Base-by-base conservation (phyloP, 1,140 invertebrate species). In the Zaprionus ornatus region DNA sequence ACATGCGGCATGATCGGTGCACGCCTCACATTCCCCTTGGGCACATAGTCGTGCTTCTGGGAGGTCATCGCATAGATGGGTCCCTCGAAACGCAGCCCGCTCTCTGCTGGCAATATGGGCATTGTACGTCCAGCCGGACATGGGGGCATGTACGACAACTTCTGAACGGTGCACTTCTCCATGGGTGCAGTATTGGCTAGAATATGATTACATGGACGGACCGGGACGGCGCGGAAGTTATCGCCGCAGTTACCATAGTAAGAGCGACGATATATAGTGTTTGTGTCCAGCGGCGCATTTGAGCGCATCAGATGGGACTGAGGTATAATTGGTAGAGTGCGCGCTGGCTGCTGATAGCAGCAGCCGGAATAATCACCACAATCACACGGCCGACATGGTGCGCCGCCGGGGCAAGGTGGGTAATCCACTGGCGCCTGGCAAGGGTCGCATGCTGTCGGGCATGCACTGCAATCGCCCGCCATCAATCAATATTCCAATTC, bases 61-160 rank as follows among this genome's bases (percentile, higher is more conserved):
- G 95, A 96, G 4, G 96, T 96, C 66, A 95, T 92, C 65, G 95
- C 94, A 90, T 96, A 95, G 92, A 96, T 95, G 21, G 96, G 95
- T 4, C 96, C 96, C 86, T 94, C 93, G 5, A 95, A 93, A 3
- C 86, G 82, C 45, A 92, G 29, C 0, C 86, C 86, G 32, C 83
- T 91, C 35, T 78, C 76, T 57, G 73, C 67, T 23, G 92, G 92
- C 4, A 77, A 12, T 21, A 94, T 93, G 32, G 91, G 79, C 9
- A 80, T 78, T 0, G 92, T 84, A 17, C 94, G 93, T 62, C 82
- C 71, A 0, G 88, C 80, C 27, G 76, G 91, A 62, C 93, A 94
- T 1, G 94, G 93, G 15, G 94, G 93, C 90, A 94, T 93, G 72
- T 93, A 94, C 0, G 94, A 94, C 78, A 94, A 83, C 80, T 94